Base-by-base conservation (phyloP, 2,113 vertebrate species). In the Microtus oregoni region DNA sequence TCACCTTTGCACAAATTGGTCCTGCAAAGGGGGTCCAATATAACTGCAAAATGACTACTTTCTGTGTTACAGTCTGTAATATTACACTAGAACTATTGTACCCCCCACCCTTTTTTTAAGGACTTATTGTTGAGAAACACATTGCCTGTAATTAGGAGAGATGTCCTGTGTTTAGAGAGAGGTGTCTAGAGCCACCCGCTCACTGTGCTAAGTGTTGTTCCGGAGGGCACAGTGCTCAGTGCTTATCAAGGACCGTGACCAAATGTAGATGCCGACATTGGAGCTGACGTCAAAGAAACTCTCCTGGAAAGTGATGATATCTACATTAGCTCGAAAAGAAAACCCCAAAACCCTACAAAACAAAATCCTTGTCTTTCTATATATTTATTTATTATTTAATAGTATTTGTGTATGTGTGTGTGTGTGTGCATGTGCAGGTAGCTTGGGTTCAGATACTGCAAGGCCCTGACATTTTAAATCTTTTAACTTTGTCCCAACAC, bases 111-210 rank as follows among this genome's bases (percentile, higher is more conserved):
- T 79, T 4, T 28, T 65, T 65, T 52, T 14, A 44, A 76, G 58
- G 7, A 77, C 7, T 81, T 20, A 63, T 7, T 77, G 79, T 76
- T 90, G 67, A 94, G 76, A 97, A 95, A 38, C 22, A 92, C 12
- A 44, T 67, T 38, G 22, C 38, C 50, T 70, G 3, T 76, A 35
- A 22, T 44, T 58, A 44, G 38, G n/a, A 38, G 61, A 7, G 32
- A 68, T 63, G n/a, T 26, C 26, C 47, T 78, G 20, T 14, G 32
- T 52, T 63, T 89, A 86, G 65, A 88, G 41, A 89, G 70, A 86
- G 22, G 2, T 28, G 50, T 79, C 68, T 61, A 22, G 38, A 86
- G 32, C 70, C 41, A 72, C 52, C 26, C 86, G 17, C 78, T 72
- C 26, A 67, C 24, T 38, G 4, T 30, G 44, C 7, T 41, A 41